Evolutionary conservation across 2,888 invertebrate genomes (phyloP).

Genomic region (Stenoptilia bipunctidactyla): DNA sequence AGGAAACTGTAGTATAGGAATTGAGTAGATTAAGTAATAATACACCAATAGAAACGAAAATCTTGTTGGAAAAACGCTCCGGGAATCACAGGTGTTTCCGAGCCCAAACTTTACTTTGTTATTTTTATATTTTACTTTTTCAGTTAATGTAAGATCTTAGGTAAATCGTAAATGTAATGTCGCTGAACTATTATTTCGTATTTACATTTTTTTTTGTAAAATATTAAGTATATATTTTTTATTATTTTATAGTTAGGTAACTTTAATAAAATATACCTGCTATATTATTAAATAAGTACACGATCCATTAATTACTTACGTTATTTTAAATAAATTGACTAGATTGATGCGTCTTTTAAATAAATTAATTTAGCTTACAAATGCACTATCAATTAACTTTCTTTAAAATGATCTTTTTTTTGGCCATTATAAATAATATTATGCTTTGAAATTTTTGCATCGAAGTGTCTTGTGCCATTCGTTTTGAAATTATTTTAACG

Average conservation of each 20-base stretch:
- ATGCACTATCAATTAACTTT: no score
- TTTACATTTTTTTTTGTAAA: constrained; percentile 43
- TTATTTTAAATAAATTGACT: constrained; percentile 20
- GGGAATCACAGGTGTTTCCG: constrained; percentile 52
- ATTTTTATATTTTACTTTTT: constrained; percentile 29
- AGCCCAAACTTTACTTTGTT: constrained; percentile 36
- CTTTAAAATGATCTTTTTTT: no score
- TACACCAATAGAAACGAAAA: constrained; percentile 52
- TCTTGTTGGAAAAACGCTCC: constrained; percentile 47
- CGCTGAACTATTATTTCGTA: constrained; percentile 49
- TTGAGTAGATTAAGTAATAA: constrained; percentile 63
- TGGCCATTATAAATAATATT: constrained; percentile 2
- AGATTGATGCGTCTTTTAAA: constrained; percentile 16
- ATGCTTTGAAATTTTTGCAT: constrained; percentile 8
- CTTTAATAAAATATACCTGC: constrained; percentile 27
- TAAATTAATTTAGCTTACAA: no score
- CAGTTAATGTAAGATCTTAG: constrained; percentile 34
- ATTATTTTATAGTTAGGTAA: constrained; percentile 45
- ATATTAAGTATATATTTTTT: constrained; percentile 52
- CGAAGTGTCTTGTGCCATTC: constrained; percentile 31
- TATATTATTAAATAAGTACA: constrained; percentile 11
- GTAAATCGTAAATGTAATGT: constrained; percentile 43
- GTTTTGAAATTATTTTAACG: constrained; percentile 9
- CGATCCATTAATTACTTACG: constrained; percentile 31
- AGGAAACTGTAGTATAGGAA: constrained; percentile 51